Evolutionary conservation across 1,140 invertebrate genomes (phyloP).

Genomic region (Carposina sasakii): DNA sequence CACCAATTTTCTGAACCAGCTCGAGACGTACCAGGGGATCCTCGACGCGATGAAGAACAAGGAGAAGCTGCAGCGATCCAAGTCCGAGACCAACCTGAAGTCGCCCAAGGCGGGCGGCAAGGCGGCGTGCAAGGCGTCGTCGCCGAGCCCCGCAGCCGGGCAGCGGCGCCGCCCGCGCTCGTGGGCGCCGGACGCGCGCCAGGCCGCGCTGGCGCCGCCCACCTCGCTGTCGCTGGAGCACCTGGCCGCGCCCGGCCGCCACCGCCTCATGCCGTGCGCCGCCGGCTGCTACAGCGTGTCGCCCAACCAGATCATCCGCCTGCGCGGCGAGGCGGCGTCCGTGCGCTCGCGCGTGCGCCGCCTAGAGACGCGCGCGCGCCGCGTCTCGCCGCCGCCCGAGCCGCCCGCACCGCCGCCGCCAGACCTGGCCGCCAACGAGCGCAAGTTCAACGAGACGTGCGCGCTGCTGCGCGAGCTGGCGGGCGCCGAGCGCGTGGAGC

Average conservation of each 20-base stretch:
- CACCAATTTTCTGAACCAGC: constrained; percentile 92
- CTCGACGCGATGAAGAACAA: constrained; percentile 97
- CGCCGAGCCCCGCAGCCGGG: constrained; percentile 72
- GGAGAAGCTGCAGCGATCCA: constrained; percentile 91
- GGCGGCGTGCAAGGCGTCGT: constrained; percentile 66
- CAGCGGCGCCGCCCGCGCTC: constrained; percentile 80
- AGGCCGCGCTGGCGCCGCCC: constrained; percentile 74
- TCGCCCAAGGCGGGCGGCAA: constrained; percentile 75
- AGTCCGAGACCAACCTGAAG: constrained; percentile 93
- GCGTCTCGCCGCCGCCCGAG: constrained; percentile 13
- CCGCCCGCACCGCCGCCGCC: constrained; percentile 18
- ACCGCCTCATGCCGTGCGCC: constrained; percentile 86
- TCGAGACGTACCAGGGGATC: constrained; percentile 97
- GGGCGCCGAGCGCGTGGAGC: constrained; percentile 34
- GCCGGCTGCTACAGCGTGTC: constrained; percentile 92
- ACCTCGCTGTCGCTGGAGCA: constrained; percentile 76
- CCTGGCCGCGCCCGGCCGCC: constrained; percentile 78
- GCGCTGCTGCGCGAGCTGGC: constrained; percentile 67
- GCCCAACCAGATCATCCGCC: constrained; percentile 89
- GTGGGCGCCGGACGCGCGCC: constrained; percentile 84
- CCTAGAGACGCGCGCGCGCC: background rate
- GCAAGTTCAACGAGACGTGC: constrained; percentile 62
- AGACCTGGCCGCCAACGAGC: constrained; percentile 44
- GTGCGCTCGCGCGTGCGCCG: no score
- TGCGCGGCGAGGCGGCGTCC: constrained; percentile 75